phyloP scores from a whole-genome alignment of 2,113 vertebrate species.

The Peromyscus californicus region DNA sequence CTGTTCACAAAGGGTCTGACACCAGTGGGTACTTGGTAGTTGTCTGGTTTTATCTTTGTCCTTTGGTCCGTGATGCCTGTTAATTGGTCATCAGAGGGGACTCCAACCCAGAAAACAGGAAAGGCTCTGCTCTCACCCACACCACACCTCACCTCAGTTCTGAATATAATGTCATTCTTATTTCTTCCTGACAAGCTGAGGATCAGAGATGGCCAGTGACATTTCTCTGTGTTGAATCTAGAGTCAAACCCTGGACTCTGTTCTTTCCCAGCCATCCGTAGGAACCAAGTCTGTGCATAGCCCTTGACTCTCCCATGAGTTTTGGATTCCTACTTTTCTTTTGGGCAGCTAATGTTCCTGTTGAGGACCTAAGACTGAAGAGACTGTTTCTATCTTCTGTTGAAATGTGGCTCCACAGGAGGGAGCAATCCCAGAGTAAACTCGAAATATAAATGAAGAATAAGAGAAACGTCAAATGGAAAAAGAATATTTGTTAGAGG shows the following conservation, averaged over 20 bases:
- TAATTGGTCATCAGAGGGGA: background rate
- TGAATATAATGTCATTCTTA: background rate
- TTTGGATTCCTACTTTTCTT: background rate
- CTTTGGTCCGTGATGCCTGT: background rate
- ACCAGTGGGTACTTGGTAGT: background rate
- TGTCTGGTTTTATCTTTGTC: background rate
- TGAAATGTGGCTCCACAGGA: background rate
- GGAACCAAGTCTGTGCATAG: background rate
- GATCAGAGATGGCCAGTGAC: background rate
- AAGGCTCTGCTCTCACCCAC: background rate
- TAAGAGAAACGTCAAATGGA: background rate
- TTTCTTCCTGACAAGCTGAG: background rate
- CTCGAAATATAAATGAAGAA: background rate
- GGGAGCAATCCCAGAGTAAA: background rate
- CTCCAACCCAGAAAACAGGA: background rate
- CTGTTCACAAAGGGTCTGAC: background rate
- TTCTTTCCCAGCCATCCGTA: background rate
- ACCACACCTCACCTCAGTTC: background rate
- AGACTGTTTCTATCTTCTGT: background rate
- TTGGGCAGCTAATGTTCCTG: no score
- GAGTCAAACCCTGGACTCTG: background rate
- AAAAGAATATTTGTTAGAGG: background rate
- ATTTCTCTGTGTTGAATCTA: background rate
- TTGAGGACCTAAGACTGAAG: background rate
- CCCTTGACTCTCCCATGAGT: no score